These are phyloP conservation scores for Pelobates cultripes DNA, from an alignment of 2,797 vertebrate genomes.

Conservation along the genomic window DNA sequence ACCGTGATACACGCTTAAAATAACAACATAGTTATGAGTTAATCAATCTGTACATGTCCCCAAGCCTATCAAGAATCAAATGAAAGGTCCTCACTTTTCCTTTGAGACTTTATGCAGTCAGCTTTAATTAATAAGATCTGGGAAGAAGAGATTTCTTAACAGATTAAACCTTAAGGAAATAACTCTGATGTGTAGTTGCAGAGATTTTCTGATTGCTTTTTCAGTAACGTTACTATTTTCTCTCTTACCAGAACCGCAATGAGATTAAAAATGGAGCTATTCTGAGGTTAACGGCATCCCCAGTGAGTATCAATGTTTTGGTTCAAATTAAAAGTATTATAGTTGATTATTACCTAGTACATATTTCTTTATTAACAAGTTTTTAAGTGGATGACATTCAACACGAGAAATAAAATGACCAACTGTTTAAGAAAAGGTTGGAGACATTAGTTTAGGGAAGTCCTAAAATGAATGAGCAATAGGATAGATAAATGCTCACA, in stretches of 20 bases:
- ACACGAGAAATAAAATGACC: no score
- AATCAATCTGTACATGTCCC: not conserved
- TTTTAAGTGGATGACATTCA: no score
- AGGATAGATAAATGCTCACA: no score
- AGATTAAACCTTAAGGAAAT: not conserved
- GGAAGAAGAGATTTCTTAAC: not conserved
- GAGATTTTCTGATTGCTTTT: not conserved
- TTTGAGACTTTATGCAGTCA: not conserved
- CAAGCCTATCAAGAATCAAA: not conserved
- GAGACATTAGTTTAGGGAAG: no score
- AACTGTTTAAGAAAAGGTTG: no score
- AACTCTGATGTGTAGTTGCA: not conserved
- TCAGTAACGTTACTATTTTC: conserved; percentile 19
- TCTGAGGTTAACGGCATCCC: conserved; percentile 90
- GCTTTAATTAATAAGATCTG: not conserved
- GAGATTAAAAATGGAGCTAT: conserved; percentile 98
- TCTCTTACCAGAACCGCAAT: conserved; percentile 88
- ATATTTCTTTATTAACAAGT: no score
- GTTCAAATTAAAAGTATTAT: not conserved
- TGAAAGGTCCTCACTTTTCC: not conserved
- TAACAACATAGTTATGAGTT: not conserved
- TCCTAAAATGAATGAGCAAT: no score
- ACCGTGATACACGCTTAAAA: not conserved
- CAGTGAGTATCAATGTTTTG: conserved; percentile 80
- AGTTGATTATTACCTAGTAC: no score